Evolutionary conservation across 2,888 invertebrate species (phyloP), one percentile per base, ranked within the genome.

Genomic region (Hartigia nigra): DNA sequence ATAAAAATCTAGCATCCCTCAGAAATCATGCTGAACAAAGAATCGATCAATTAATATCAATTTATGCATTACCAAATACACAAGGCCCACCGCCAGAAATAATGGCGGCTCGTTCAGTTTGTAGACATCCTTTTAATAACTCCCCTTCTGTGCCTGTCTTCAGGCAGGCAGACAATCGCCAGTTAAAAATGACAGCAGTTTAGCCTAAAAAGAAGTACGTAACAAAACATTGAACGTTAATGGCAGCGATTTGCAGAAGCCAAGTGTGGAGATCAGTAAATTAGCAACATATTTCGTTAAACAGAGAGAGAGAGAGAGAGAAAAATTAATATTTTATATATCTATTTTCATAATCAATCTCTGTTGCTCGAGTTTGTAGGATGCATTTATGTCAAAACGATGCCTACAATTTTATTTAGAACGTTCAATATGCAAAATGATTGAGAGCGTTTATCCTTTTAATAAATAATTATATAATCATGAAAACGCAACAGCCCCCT

Each of bases 11-110:
- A 55, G 55, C 55, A 23, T 69, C 74, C 1, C 79, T 82, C 55
- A 78, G 81, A 12, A 82, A 85, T 34, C 82, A 83, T 11, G 81
- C 82, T 12, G 84, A 82, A 74, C 80, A 81, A n/a, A 74, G 77
- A 12, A 80, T 90, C 70, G 86, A 88, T 77, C 83, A 84, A 32
- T 82, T 82, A n/a, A 83, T 83, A 55, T 83, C 86, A 23, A 81
- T 90, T 76, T 90, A 87, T 79, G 83, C 82, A 74, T 83, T 86
- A 75, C 84, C 84, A 31, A 83, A 79, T 74, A 81, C 39, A 74
- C 79, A 81, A 77, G 87, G 86, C 76, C 78, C 85, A 36, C 87
- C 90, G 0, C 80, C 77, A 32, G 84, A 88, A 78, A 82, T 90
- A 37, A 81, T 77, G 23, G 82, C 85, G 34, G 86, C 87, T 75